phyloP scores from a whole-genome alignment of 1,140 invertebrate genomes.

The Drosophila mauritiana region DNA sequence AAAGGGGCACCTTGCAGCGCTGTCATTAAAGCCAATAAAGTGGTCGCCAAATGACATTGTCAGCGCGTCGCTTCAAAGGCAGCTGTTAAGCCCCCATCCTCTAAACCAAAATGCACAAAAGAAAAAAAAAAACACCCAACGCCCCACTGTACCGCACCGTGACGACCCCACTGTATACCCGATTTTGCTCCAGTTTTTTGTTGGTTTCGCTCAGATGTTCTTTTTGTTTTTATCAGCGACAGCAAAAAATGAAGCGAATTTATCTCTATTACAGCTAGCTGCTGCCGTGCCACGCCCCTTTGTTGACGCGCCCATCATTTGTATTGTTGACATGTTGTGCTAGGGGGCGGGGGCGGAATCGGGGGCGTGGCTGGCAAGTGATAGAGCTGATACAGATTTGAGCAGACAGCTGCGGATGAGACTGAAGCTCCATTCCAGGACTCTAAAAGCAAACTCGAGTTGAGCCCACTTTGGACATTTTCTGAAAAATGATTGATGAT shows the following conservation, averaged over 20 bases:
- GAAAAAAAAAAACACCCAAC: not conserved
- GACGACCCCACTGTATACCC: not conserved
- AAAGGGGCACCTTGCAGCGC: constrained; percentile 64
- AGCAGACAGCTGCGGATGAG: constrained; percentile 69
- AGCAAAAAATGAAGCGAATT: constrained; percentile 80
- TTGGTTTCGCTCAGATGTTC: not conserved
- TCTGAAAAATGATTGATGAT: constrained; percentile 77
- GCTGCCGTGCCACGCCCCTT: constrained; percentile 62
- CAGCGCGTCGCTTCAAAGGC: constrained; percentile 50
- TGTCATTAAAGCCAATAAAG: constrained; percentile 71
- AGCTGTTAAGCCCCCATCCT: constrained; percentile 1
- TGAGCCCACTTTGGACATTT: constrained; percentile 32
- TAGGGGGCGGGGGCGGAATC: constrained; percentile 1
- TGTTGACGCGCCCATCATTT: constrained; percentile 74
- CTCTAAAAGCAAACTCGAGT: constrained; percentile 41
- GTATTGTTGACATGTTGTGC: constrained; percentile 75
- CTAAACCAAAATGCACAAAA: not conserved
- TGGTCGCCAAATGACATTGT: constrained; percentile 73
- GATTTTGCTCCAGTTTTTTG: constrained; percentile 24
- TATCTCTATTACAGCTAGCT: constrained; percentile 82
- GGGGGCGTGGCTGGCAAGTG: constrained; percentile 48
- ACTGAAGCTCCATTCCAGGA: constrained; percentile 8
- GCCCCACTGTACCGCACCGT: constrained; percentile 8
- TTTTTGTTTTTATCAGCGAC: constrained; percentile 59
- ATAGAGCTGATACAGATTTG: constrained; percentile 70